Evolutionary conservation across 2,888 invertebrate species (phyloP), one percentile per base, ranked within the genome.

Genomic region (Ochropleura leucogaster): DNA sequence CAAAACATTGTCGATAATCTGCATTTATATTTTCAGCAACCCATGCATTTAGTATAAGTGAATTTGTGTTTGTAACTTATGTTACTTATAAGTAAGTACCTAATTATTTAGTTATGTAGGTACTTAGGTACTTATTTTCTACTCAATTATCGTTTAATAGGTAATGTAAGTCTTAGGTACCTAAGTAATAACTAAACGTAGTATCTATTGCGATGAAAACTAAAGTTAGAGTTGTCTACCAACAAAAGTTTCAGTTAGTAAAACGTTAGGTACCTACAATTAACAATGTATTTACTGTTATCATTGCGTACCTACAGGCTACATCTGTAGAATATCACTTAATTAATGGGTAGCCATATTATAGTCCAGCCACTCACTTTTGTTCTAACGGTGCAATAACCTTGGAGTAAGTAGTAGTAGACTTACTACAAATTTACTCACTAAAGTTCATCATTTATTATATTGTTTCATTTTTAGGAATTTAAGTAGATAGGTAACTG

Each of bases 1-100:
- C 89, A 87, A 68, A 80, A 86, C 66, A 89, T 84, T 80, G 84
- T 91, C 40, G 86, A 89, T 62, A 85, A 82, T 80, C 40, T 88
- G 14, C 86, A 85, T 60, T 80, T 83, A 74, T 85, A 88, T 73
- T 57, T 88, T 9, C 82, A 80, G 62, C 79, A 84, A 51, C 86
- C 86, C 4, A 76, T 86, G 16, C 63, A 83, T 65, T 73, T 64
- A 68, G 59, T 77, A 65, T 83, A 84, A 62, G 44, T 44, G 6
- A 72, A 53, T 64, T 44, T 51, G 18, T n/a, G 49, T 57, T 42
- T 30, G 30, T 67, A 30, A 30, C 30, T 30, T 30, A 30, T 30
- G 30, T 30, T 30, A 47, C 12, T 47, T 47, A 8, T 14, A n/a
- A 7, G n/a, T 42, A 44, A 4, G 7, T n/a, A 14, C 30, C 30